Percentiles rank a stretch among this genome's conserved stretches.
phyloP scores from a whole-genome alignment of 2,113 vertebrate genomes.

The Limnothrissa miodon region DNA sequence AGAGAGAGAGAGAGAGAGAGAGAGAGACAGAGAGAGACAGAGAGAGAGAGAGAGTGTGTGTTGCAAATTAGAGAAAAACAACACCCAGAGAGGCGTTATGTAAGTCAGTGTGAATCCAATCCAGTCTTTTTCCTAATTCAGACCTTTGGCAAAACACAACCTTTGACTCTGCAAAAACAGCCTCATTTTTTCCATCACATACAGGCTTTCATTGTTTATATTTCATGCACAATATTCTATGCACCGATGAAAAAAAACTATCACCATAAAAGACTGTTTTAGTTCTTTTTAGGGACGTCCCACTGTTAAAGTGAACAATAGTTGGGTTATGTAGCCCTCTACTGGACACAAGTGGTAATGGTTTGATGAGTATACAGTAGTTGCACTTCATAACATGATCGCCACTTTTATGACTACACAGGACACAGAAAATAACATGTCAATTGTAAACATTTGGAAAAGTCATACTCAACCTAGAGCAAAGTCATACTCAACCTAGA shows the following conservation, averaged over 20 bases:
- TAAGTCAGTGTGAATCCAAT: not conserved
- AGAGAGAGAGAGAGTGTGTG: not conserved
- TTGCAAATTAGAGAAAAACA: constrained; percentile 1
- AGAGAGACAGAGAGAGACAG: not conserved
- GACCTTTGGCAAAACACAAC: not conserved
- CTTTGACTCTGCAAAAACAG: not conserved
- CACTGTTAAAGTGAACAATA: not conserved
- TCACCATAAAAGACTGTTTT: not conserved
- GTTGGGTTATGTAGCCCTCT: not conserved
- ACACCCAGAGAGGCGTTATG: not conserved
- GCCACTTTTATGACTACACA: too few species aligned
- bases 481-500: too few species aligned
- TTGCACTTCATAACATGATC: not conserved
- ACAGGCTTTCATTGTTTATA: not conserved
- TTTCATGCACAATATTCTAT: not conserved
- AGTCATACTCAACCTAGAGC: too few species aligned
- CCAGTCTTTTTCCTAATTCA: not conserved
- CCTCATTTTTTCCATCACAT: not conserved
- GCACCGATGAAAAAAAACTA: not conserved
- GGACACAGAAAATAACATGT: too few species aligned
- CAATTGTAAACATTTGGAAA: too few species aligned
- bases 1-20: not conserved
- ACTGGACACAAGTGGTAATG: constrained; percentile 2
- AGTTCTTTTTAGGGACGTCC: not conserved
- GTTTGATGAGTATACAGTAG: not conserved